These are phyloP conservation scores for Cheiracanthium punctorium DNA, from an alignment of 2,888 invertebrate genomes.

Conservation along the genomic window DNA sequence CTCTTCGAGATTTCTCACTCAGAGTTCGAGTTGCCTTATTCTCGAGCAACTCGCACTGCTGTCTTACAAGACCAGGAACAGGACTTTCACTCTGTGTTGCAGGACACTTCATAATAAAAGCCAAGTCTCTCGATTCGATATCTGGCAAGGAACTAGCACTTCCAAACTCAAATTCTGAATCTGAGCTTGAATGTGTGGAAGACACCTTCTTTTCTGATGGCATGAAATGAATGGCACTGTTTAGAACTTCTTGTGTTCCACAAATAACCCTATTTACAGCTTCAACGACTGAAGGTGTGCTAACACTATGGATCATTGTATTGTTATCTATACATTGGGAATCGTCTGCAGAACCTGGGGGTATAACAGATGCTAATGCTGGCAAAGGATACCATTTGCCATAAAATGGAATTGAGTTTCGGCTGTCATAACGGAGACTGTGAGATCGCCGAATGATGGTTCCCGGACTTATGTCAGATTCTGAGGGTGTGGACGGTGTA, in stretches of 20 bases:
- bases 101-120: conserved; percentile 32
- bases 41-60: conserved; percentile 70
- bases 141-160: conserved; percentile 57
- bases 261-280: conserved; percentile 70
- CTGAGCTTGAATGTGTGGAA: conserved; percentile 39
- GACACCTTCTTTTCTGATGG: conserved; percentile 51
- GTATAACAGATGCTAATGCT: conserved; percentile 45
- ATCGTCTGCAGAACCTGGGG: background rate
- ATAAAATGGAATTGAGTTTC: conserved; percentile 40
- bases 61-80: conserved; percentile 69
- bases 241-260: conserved; percentile 70
- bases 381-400: conserved; percentile 68
- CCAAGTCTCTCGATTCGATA: conserved; percentile 28
- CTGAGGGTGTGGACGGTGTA: conserved; percentile 49
- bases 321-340: background rate
- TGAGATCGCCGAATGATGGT: conserved; percentile 57
- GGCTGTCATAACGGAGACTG: conserved; percentile 58
- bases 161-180: conserved; percentile 59
- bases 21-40: conserved; percentile 44
- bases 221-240: conserved; percentile 68
- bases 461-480: conserved; percentile 21
- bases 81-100: conserved; percentile 56
- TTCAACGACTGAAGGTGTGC: conserved; percentile 70
- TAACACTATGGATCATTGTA: conserved; percentile 52
- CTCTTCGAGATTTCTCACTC: conserved; percentile 60